A percentile compares a stretch with the other conserved stretches of the same genome.
Conservation (phyloP, 2,113 vertebrate genomes). For the Burhinus bistriatus region DNA sequence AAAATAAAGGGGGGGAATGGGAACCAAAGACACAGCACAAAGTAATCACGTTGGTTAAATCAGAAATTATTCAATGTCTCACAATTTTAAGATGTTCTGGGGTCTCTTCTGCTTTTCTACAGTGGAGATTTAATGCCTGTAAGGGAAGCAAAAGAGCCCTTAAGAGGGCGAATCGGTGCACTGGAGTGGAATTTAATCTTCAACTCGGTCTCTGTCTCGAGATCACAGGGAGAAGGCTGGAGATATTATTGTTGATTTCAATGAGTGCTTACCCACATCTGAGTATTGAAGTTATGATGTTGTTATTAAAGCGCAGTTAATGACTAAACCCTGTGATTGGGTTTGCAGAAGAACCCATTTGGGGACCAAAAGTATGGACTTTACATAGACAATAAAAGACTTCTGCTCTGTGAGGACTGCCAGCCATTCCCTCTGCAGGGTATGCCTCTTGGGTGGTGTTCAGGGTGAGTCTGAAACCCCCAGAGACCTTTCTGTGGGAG, state of each 20-base stretch:
- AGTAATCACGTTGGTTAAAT: background rate
- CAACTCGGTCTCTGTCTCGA: background rate
- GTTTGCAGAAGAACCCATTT: background rate
- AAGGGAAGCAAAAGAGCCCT: background rate
- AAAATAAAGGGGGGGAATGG: background rate
- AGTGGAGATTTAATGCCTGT: background rate
- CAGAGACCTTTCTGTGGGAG: background rate
- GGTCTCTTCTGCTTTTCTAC: background rate
- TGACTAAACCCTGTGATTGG: background rate
- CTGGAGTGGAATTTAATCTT: background rate
- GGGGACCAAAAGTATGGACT: background rate
- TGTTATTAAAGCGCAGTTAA: background rate
- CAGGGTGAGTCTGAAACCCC: background rate
- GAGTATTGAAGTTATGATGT: too few relatives aligned
- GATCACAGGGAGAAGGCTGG: background rate
- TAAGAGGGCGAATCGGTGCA: background rate
- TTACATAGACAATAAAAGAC: background rate
- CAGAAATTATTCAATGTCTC: background rate
- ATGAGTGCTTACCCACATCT: background rate
- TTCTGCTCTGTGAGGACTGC: background rate
- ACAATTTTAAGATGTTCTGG: background rate
- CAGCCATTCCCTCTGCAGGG: background rate
- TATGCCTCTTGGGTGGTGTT: fast-evolving
- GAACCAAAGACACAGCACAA: background rate
- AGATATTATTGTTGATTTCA: background rate